A percentile compares a stretch with the other conserved stretches of the same genome.
Conservation (phyloP, 2,888 invertebrate species). For the Frankliniella fusca region DNA sequence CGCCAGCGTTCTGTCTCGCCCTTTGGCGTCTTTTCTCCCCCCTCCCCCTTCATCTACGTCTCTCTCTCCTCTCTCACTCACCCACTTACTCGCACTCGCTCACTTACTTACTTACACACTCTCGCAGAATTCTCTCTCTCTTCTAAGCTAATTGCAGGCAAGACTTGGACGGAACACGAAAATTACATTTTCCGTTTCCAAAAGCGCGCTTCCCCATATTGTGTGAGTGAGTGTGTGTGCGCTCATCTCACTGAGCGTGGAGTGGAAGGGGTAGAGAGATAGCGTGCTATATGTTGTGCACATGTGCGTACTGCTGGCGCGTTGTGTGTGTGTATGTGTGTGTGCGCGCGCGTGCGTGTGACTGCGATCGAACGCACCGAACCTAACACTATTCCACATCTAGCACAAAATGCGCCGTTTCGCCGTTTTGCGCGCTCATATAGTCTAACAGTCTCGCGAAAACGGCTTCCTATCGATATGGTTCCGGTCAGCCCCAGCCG, state of each 20-base stretch:
- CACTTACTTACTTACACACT: no score
- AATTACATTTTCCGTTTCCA: slow-evolving; percentile 20
- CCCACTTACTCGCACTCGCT: no score
- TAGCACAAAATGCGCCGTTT: background rate
- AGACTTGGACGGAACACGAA: background rate
- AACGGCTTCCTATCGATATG: background rate
- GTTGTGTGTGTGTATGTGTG: background rate
- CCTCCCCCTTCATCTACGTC: no score
- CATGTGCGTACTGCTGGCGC: background rate
- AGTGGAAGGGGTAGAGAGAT: background rate
- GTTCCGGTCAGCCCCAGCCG: background rate
- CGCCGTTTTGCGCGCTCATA: background rate
- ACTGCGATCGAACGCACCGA: background rate
- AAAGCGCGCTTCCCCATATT: background rate
- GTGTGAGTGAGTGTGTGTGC: background rate
- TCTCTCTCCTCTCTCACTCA: no score
- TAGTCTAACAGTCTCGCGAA: background rate
- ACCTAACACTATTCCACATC: background rate
- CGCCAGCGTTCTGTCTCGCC: no score
- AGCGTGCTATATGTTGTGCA: background rate
- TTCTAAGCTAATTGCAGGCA: background rate
- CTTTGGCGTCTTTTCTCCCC: no score
- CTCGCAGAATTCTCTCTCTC: no score
- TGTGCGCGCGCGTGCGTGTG: background rate
- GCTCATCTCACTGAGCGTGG: background rate